Base-by-base conservation (phyloP, 2,113 vertebrate species). In the Centropus unirufus region DNA sequence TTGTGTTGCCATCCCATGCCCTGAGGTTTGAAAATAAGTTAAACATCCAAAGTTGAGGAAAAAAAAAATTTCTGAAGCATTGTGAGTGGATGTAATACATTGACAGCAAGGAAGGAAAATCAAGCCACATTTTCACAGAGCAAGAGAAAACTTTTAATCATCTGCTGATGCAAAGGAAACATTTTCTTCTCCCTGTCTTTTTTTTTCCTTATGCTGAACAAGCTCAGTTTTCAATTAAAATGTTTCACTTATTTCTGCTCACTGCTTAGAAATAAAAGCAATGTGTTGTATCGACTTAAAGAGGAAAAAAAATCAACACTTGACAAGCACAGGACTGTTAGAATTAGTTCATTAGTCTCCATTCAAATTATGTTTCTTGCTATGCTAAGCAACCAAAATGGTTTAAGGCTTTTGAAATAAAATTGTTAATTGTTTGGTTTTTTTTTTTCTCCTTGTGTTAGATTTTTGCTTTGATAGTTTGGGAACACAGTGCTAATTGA, bases 401-500 rank as follows among this genome's bases (percentile, higher is more conserved):
- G 67, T 85, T 93, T 83, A 87, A 79, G 58, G 51, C 88, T 94
- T 91, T 78, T 61, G 58, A 96, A 94, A 92, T 55, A 87, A 83
- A 83, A 89, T 61, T 82, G 55, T 62, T 92, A 83, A 72, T 83
- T 83, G 30, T 90, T 91, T 95, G 52, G 46, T 29, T n/a, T 32
- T 23, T 52, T 14, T 51, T 74, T 36, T 20, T 11, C 12, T 13
- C 6, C 14, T 78, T 55, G 52, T 83, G 36, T 86, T 94, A 83
- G 21, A 62, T 89, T 94, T 96, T 92, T 88, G 64, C 88, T 89
- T 92, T 95, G 68, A 90, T 89, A 92, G 82, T 96, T 95, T 95
- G 95, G 85, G 68, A 97, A 93, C 93, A 85, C 16, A 0, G 13
- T 91, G 34, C 68, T 98, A 95, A 95, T 76, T 89, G 86, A 97